These are phyloP conservation scores for Rynchops niger DNA, from an alignment of 2,113 vertebrate species.

Conservation along the genomic window DNA sequence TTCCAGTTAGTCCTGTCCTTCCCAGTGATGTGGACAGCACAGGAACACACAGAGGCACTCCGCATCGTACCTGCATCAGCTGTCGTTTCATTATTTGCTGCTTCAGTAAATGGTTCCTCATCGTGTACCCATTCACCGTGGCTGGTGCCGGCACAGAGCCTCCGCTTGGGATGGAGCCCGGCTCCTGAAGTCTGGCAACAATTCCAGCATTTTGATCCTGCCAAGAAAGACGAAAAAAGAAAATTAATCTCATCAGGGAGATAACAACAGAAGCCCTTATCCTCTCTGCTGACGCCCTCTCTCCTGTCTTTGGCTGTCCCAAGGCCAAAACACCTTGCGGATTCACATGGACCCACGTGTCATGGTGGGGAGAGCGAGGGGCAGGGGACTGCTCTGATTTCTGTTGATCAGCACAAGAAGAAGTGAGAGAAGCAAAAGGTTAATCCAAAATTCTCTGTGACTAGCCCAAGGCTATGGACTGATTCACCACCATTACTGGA, in stretches of 20 bases:
- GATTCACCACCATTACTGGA: background rate
- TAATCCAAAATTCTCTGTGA: background rate
- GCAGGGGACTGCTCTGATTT: background rate
- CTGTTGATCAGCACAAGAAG: background rate
- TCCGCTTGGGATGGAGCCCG: conserved; percentile 61
- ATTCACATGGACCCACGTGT: background rate
- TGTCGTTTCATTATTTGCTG: conserved; percentile 77
- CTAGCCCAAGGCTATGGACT: background rate
- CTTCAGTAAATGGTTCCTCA: conserved; percentile 76
- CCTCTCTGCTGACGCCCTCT: background rate
- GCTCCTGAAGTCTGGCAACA: conserved; percentile 77
- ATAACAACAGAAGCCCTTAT: conserved; percentile 1
- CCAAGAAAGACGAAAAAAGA: conserved; percentile 30
- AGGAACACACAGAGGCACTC: background rate
- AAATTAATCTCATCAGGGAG: conserved; percentile 47
- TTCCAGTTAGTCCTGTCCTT: conserved; percentile 21
- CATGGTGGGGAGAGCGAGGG: background rate
- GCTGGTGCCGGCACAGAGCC: conserved; percentile 28
- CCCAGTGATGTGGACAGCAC: background rate
- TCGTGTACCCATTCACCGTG: conserved; percentile 69
- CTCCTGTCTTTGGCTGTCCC: background rate
- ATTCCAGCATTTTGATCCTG: conserved; percentile 77
- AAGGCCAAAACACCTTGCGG: background rate
- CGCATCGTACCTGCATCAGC: conserved; percentile 41
- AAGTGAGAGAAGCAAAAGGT: background rate